Conservation (phyloP, 2,797 vertebrate species). For the Halcyon chelicuti region DNA sequence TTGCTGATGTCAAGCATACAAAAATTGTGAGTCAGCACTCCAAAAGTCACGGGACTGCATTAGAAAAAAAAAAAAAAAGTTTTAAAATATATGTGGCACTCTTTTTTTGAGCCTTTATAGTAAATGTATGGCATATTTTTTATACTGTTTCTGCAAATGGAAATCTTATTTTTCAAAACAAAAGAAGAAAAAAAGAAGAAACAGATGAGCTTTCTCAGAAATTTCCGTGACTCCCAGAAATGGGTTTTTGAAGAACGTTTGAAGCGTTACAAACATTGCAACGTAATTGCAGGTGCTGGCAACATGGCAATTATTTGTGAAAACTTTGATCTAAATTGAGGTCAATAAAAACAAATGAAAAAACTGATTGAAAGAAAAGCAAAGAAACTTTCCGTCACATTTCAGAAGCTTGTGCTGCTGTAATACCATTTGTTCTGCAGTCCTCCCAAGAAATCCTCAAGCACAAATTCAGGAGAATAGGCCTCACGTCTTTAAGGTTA, state of each 20-base stretch:
- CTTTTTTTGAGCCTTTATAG: background rate
- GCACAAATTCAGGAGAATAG: background rate
- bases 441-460: background rate
- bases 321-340: constrained; percentile 27
- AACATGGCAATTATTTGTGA: constrained; percentile 19
- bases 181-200: background rate
- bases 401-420: background rate
- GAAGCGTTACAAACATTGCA: background rate
- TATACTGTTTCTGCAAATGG: background rate
- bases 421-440: background rate
- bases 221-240: background rate
- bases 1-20: constrained; percentile 67
- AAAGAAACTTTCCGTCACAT: background rate
- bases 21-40: constrained; percentile 54
- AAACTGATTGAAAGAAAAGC: background rate
- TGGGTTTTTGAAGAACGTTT: background rate
- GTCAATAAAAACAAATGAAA: constrained; percentile 33
- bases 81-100: background rate
- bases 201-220: background rate
- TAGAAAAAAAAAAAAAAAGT: background rate
- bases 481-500: background rate
- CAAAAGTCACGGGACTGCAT: constrained; percentile 30
- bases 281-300: constrained; percentile 23
- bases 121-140: background rate
- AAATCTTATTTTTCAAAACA: background rate